A percentile compares a stretch with the other conserved stretches of the same genome.
Evolutionary conservation across 1,140 invertebrate species (phyloP).

Genomic region (Ceratoteleas bidentatus): DNA sequence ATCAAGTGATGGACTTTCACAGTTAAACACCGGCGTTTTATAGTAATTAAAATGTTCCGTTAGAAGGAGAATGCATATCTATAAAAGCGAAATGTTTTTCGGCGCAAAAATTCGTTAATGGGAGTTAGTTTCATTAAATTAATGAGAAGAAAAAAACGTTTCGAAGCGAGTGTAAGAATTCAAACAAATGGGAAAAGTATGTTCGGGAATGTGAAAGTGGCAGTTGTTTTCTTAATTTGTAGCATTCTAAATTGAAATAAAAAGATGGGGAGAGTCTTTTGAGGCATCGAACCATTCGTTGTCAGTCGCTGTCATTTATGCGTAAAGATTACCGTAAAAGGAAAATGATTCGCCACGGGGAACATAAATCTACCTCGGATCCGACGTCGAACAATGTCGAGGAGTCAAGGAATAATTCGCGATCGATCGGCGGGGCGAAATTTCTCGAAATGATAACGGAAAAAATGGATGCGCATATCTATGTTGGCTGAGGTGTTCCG

Average conservation of each 20-base stretch:
- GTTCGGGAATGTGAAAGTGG: no score
- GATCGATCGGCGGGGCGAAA: slow-evolving; percentile 32
- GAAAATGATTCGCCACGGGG: slow-evolving; percentile 57
- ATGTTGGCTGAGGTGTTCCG: background rate
- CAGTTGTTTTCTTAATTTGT: no score
- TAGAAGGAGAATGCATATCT: background rate
- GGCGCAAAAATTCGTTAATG: no score
- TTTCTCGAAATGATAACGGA: slow-evolving; percentile 34
- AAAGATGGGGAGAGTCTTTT: slow-evolving; percentile 13
- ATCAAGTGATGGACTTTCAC: slow-evolving; percentile 37
- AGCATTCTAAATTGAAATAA: slow-evolving; percentile 1
- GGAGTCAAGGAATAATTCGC: slow-evolving; percentile 36
- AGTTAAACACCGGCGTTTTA: slow-evolving; percentile 42
- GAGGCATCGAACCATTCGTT: slow-evolving; percentile 56
- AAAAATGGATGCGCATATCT: slow-evolving; percentile 20
- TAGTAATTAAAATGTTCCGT: slow-evolving; percentile 41
- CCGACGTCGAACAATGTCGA: slow-evolving; percentile 46
- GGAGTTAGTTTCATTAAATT: no score
- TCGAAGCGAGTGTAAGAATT: no score
- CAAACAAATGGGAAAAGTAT: no score
- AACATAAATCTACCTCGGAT: slow-evolving; percentile 57
- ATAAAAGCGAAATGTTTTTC: no score
- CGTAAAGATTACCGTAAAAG: slow-evolving; percentile 51
- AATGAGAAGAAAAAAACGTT: no score
- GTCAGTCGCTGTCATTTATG: slow-evolving; percentile 58